A percentile compares a stretch with the other conserved stretches of the same genome.
These are phyloP conservation scores for Calliphora vomitoria DNA, from an alignment of 2,888 invertebrate genomes.

Conservation along the genomic window DNA sequence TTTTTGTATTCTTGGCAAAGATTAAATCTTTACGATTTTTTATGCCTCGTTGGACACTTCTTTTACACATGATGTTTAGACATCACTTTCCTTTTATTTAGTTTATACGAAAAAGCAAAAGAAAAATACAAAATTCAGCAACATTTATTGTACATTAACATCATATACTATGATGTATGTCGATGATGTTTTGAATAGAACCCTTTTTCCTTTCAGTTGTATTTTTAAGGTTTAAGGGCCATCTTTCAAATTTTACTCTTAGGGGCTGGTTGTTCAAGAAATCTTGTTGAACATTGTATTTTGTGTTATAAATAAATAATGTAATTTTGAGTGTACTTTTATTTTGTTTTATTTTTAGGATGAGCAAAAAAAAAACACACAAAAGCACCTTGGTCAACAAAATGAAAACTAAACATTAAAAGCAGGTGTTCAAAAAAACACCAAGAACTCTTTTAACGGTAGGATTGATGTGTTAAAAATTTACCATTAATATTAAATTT, in stretches of 20 bases:
- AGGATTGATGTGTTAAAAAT: too few relatives aligned
- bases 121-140: neutral
- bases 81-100: neutral
- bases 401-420: neutral
- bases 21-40: neutral
- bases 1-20: neutral
- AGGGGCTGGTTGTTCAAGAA: neutral
- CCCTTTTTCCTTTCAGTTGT: neutral
- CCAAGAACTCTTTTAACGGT: neutral
- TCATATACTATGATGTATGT: neutral
- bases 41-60: neutral
- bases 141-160: neutral
- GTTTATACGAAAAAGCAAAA: neutral
- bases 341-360: neutral
- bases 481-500: too few relatives aligned
- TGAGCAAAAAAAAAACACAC: neutral
- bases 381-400: slow-evolving; percentile 1
- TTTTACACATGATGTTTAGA: neutral
- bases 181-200: neutral
- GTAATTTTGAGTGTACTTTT: neutral
- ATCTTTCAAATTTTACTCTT: neutral
- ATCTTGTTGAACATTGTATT: neutral
- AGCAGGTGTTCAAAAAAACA: neutral
- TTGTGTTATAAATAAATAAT: slow-evolving; percentile 15
- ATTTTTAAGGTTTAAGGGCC: neutral